phyloP scores from a whole-genome alignment of 2,113 vertebrate genomes.

The Festucalex cinctus region DNA sequence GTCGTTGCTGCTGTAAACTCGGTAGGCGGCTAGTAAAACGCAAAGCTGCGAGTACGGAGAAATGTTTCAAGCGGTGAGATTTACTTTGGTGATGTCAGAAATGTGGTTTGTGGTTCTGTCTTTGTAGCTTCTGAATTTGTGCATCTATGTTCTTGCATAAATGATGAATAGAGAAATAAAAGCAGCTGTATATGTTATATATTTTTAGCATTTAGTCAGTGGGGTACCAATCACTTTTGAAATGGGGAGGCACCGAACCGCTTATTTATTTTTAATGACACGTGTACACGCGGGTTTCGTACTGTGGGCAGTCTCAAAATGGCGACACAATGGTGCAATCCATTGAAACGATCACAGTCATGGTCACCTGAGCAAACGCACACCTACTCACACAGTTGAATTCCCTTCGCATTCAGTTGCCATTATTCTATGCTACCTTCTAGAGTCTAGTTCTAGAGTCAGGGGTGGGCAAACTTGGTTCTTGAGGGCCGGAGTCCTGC shows the following conservation, averaged over 20 bases:
- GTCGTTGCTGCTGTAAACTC: slow-evolving; percentile 37
- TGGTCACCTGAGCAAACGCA: background rate
- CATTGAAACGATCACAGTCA: background rate
- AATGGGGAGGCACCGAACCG: background rate
- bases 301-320: background rate
- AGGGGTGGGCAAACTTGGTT: too few species aligned
- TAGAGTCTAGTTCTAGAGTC: too few species aligned
- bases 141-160: background rate
- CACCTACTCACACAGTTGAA: background rate
- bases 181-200: too few species aligned
- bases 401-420: background rate
- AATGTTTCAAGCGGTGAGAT: slow-evolving; percentile 22
- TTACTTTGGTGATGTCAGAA: slow-evolving; percentile 15
- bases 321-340: background rate
- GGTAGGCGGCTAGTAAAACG: slow-evolving; percentile 24
- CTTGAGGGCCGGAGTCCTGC: too few species aligned
- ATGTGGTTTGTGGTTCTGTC: background rate
- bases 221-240: background rate
- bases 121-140: background rate
- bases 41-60: slow-evolving; percentile 17
- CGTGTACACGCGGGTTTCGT: background rate
- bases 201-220: background rate
- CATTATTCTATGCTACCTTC: too few species aligned
- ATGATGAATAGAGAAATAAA: background rate
- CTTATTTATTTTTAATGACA: background rate